These are phyloP conservation scores for Campaea margaritaria DNA, from an alignment of 2,888 invertebrate genomes.

Conservation along the genomic window DNA sequence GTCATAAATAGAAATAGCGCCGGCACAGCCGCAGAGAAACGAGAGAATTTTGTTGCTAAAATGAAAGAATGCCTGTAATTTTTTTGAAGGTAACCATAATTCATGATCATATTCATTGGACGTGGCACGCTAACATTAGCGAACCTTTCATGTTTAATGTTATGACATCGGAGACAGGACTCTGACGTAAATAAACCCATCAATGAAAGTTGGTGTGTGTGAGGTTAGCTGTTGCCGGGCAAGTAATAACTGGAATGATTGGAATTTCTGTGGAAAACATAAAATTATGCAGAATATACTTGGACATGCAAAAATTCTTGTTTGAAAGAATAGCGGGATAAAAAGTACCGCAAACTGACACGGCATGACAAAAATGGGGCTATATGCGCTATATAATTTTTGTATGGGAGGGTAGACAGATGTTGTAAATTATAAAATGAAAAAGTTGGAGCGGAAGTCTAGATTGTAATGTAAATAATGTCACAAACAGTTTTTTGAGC, in stretches of 20 bases:
- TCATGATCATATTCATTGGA: constrained; percentile 17
- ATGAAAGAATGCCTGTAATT: constrained; percentile 62
- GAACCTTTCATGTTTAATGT: constrained; percentile 13
- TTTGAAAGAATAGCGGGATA: constrained; percentile 10
- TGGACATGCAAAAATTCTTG: constrained; percentile 12
- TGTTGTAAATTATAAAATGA: constrained; percentile 12
- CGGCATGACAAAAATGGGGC: constrained; percentile 11
- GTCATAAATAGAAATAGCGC: constrained; percentile 86
- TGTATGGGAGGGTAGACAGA: constrained; percentile 4
- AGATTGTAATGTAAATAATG: constrained; percentile 31
- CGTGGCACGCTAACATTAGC: constrained; percentile 7
- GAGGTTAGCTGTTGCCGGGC: constrained; percentile 19
- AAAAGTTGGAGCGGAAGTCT: constrained; percentile 23
- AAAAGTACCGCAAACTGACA: constrained; percentile 28
- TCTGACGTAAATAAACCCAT: not conserved
- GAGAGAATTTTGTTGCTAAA: constrained; percentile 73
- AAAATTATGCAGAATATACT: constrained; percentile 33
- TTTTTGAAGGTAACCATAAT: constrained; percentile 53
- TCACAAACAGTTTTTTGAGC: constrained; percentile 28
- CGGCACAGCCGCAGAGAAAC: constrained; percentile 68
- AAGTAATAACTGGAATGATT: constrained; percentile 10
- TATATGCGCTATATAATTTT: not conserved
- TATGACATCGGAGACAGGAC: constrained; percentile 11
- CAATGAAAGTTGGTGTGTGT: constrained; percentile 2
- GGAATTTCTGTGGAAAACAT: constrained; percentile 21